Evolutionary conservation across 1,140 invertebrate species (phyloP).

Genomic region (Apis cerana): DNA sequence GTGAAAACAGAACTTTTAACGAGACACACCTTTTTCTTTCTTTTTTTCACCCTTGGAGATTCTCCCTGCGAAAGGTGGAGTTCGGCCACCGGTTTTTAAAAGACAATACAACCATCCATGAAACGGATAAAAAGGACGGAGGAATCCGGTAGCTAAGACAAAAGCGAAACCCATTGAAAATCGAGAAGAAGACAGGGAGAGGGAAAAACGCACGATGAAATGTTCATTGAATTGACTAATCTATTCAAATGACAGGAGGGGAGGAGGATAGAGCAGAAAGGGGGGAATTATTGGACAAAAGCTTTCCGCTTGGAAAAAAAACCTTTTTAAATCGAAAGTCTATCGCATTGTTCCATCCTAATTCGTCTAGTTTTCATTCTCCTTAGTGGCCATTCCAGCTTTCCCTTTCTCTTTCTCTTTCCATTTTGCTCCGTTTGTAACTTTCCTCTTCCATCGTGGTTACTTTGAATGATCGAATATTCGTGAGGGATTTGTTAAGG

Average conservation of each 20-base stretch:
- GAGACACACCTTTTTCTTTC: background rate
- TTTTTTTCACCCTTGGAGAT: background rate
- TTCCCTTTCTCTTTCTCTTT: background rate
- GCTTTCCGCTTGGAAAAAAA: slow-evolving; percentile 1
- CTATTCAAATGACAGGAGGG: slow-evolving; percentile 27
- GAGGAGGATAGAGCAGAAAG: background rate
- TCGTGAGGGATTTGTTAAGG: too few species aligned
- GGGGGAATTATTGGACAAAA: slow-evolving; percentile 30
- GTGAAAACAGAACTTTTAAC: slow-evolving; percentile 40
- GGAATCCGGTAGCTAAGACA: slow-evolving; percentile 25
- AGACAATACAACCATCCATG: slow-evolving; percentile 6
- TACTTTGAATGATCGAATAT: too few species aligned
- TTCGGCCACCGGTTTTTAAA: slow-evolving; percentile 11
- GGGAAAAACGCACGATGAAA: slow-evolving; percentile 35
- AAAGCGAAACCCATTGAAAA: slow-evolving; percentile 27
- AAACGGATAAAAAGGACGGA: background rate
- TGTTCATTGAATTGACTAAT: slow-evolving; percentile 39
- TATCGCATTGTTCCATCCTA: slow-evolving; percentile 24
- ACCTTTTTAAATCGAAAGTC: slow-evolving; percentile 32
- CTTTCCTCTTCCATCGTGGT: too few species aligned
- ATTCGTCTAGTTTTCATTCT: slow-evolving; percentile 18
- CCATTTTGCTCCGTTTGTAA: background rate
- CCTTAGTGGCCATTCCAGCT: background rate
- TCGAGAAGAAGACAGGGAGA: slow-evolving; percentile 18
- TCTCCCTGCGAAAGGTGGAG: background rate